A percentile compares a stretch with the other conserved stretches of the same genome.
phyloP scores from a whole-genome alignment of 2,797 vertebrate genomes.

The Enteromius radiatus region DNA sequence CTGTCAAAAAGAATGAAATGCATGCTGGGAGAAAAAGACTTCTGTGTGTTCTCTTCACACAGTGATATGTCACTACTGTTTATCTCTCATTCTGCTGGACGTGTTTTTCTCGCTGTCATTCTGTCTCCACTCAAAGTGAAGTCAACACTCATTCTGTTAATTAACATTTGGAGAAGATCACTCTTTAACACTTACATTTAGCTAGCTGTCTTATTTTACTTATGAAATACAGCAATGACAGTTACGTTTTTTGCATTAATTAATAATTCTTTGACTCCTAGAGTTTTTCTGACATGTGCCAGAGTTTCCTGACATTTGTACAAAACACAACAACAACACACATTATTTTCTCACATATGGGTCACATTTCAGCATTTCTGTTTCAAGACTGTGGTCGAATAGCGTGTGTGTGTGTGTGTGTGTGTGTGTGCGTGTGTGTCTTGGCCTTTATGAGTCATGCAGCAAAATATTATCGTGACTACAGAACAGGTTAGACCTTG shows the following conservation, averaged over 20 bases:
- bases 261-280: neutral
- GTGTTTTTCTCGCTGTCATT: neutral
- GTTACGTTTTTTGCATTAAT: neutral
- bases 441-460: slow-evolving; percentile 10
- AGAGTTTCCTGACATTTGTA: slow-evolving; percentile 9
- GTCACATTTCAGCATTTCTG: neutral
- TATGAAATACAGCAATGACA: neutral
- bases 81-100: slow-evolving; percentile 45
- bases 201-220: neutral
- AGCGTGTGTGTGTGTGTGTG: neutral
- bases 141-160: slow-evolving; percentile 1
- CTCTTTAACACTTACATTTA: slow-evolving; percentile 8
- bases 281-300: neutral
- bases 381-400: neutral
- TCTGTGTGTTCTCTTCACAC: slow-evolving; percentile 63
- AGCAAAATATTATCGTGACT: neutral
- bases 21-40: slow-evolving; percentile 62
- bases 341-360: neutral
- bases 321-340: neutral
- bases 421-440: neutral
- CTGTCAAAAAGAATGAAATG: slow-evolving; percentile 72
- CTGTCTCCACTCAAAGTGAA: neutral
- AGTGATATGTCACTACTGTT: slow-evolving; percentile 55
- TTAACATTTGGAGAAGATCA: slow-evolving; percentile 17
- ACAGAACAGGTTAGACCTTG: neutral